Conservation (phyloP, 2,797 vertebrate species). For the Megalops cyprinoides region DNA sequence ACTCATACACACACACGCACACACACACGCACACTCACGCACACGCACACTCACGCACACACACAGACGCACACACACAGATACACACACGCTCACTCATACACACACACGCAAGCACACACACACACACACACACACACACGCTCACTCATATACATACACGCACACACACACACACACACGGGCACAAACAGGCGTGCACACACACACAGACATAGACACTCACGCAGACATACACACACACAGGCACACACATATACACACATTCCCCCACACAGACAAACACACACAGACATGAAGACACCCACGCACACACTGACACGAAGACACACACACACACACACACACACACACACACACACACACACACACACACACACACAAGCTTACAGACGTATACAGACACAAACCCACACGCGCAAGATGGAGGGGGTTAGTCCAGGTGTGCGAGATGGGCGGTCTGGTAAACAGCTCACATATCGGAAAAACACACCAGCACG, state of each 20-base stretch:
- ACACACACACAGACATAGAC: background rate
- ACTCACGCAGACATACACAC: conserved; percentile 43
- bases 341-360: conserved; percentile 39
- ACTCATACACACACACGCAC: conserved; percentile 49
- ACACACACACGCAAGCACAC: conserved; percentile 35
- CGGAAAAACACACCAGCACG: background rate
- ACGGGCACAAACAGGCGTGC: conserved; percentile 2
- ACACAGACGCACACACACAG: conserved; percentile 14
- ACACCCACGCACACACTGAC: conserved; percentile 45
- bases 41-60: conserved; percentile 39
- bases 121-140: conserved; percentile 46
- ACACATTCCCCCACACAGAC: conserved; percentile 47
- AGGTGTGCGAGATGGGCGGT: background rate
- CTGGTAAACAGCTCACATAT: conserved; percentile 8
- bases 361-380: conserved; percentile 31
- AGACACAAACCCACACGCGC: conserved; percentile 31
- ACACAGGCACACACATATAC: conserved; percentile 40
- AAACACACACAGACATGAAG: conserved; percentile 43
- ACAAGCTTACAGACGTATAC: background rate
- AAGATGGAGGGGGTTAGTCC: background rate
- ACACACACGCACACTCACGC: conserved; percentile 46
- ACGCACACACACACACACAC: conserved; percentile 21
- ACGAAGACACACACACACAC: conserved; percentile 46
- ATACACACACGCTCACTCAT: conserved; percentile 40
- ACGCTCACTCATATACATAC: conserved; percentile 50